phyloP scores from a whole-genome alignment of 1,140 invertebrate genomes.

The Magallana gigas region DNA sequence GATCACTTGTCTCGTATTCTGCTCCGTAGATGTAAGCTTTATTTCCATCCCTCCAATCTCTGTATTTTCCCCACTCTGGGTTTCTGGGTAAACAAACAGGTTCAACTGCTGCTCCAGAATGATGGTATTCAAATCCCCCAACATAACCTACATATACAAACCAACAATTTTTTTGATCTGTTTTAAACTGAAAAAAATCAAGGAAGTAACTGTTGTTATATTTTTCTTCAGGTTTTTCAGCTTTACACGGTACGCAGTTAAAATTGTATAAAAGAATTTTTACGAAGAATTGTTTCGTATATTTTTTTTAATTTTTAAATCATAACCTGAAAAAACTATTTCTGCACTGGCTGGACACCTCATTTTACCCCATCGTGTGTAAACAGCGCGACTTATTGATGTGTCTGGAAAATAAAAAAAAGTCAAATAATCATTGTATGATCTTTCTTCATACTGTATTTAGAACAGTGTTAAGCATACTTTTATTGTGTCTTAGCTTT shows the following conservation, averaged over 20 bases:
- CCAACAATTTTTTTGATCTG: background rate
- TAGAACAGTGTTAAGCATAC: too few species aligned
- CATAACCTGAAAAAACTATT: background rate
- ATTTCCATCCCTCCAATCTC: background rate
- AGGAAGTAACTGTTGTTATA: background rate
- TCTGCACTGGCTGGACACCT: background rate
- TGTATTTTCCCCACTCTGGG: constrained; percentile 4
- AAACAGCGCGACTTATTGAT: background rate
- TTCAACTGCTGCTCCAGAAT: background rate
- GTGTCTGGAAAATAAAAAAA: background rate
- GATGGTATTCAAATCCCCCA: background rate
- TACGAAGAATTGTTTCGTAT: background rate
- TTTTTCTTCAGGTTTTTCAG: background rate
- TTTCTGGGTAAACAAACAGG: background rate
- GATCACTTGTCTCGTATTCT: background rate
- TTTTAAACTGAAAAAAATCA: background rate
- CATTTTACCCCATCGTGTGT: background rate
- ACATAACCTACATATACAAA: background rate
- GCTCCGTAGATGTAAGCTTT: background rate
- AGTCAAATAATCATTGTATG: background rate
- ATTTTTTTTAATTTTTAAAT: background rate
- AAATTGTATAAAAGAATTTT: background rate
- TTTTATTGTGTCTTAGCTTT: background rate
- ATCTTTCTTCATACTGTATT: too few species aligned
- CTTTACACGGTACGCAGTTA: background rate